Evolutionary conservation across 2,113 vertebrate genomes (phyloP).

Genomic region (Coracopsis vasa): DNA sequence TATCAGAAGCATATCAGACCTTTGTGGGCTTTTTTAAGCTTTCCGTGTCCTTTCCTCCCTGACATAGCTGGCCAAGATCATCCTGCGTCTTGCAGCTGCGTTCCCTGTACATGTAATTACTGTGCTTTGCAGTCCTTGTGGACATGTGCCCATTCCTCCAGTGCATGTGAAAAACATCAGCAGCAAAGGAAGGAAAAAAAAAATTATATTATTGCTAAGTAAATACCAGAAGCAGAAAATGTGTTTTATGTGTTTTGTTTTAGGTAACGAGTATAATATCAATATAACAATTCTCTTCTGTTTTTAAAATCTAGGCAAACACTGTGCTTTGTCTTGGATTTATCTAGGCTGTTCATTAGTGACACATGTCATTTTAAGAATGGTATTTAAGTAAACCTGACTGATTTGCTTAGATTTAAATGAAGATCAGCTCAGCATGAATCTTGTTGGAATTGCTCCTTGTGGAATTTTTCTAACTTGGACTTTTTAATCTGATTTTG

Average conservation of each 20-base stretch:
- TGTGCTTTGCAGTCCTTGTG: not conserved
- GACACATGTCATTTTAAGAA: not conserved
- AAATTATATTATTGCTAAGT: not conserved
- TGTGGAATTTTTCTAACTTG: not conserved
- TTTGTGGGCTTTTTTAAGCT: not conserved
- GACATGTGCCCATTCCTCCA: fast-evolving
- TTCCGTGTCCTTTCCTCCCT: not conserved
- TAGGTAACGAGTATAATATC: not conserved
- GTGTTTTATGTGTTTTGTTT: not conserved
- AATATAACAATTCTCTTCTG: not conserved
- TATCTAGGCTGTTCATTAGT: not conserved
- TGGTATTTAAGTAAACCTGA: not conserved
- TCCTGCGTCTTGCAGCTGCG: not conserved
- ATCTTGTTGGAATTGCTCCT: not conserved
- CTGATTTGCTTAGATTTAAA: not conserved
- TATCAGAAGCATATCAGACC: not conserved
- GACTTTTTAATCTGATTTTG: not conserved
- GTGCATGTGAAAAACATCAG: not conserved
- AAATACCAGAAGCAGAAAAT: not conserved
- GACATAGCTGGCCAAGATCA: not conserved
- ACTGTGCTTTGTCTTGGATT: not conserved
- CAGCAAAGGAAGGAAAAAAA: not conserved
- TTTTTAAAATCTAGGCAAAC: not conserved
- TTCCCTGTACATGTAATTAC: not conserved
- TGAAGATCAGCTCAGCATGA: not conserved